Conservation (phyloP, 2,797 vertebrate genomes). For the Coccyzus lansbergi region DNA sequence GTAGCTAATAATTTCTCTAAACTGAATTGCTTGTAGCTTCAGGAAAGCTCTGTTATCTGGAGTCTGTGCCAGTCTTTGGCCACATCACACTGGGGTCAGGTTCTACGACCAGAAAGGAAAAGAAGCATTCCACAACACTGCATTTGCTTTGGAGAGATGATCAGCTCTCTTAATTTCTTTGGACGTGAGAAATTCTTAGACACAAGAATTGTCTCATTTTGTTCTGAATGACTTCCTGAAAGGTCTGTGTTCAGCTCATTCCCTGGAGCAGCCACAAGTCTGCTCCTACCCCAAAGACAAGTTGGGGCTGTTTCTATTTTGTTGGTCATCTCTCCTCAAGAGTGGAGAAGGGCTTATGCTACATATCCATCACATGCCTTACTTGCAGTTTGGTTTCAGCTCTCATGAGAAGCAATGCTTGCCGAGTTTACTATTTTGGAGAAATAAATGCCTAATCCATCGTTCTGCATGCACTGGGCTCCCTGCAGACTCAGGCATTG, state of each 20-base stretch:
- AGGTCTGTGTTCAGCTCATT: not conserved
- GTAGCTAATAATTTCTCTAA: not conserved
- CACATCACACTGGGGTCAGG: accelerated
- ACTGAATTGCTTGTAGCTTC: not conserved
- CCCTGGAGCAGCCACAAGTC: not conserved
- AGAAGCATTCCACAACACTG: not conserved
- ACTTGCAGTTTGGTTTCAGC: not conserved
- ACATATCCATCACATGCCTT: accelerated
- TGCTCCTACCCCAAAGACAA: not conserved
- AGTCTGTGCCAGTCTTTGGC: not conserved
- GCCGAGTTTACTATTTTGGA: not conserved
- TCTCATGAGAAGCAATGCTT: not conserved
- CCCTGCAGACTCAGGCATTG: not conserved
- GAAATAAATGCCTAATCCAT: not conserved
- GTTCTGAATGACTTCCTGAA: not conserved
- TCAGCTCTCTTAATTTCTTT: not conserved
- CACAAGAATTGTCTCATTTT: not conserved
- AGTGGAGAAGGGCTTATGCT: accelerated
- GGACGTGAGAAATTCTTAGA: not conserved
- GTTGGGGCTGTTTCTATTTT: not conserved
- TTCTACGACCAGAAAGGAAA: not conserved
- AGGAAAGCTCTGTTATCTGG: not conserved
- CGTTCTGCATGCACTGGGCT: not conserved
- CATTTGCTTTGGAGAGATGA: not conserved
- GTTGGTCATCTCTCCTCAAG: too few species aligned